Percentiles rank a stretch among this genome's conserved stretches.
Evolutionary conservation across 2,888 invertebrate genomes (phyloP).

Genomic region (Prosapia bicincta): DNA sequence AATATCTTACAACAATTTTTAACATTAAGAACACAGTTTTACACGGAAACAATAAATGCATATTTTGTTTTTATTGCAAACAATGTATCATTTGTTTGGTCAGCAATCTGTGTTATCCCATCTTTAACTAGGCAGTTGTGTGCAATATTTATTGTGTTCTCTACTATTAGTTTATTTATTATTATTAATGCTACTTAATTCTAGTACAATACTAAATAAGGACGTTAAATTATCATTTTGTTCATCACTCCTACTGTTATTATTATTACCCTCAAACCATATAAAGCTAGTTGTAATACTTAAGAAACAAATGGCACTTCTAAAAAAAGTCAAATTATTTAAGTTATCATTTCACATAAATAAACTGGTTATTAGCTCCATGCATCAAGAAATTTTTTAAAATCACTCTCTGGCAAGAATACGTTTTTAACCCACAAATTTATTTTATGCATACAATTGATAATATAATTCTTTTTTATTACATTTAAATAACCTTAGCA

Average conservation of each 20-base stretch:
- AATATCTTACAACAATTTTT: conserved; percentile 32
- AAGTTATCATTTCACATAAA: not conserved
- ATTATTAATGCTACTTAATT: conserved; percentile 9
- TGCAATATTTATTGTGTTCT: conserved; percentile 21
- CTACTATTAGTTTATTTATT: conserved; percentile 24
- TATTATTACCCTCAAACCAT: conserved; percentile 30
- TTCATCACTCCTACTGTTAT: conserved; percentile 22
- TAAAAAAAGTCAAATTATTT: conserved; percentile 15
- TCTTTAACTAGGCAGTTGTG: conserved; percentile 24
- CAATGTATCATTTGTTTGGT: conserved; percentile 8
- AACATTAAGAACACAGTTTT: conserved; percentile 28
- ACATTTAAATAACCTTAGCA: not conserved
- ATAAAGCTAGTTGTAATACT: conserved; percentile 20
- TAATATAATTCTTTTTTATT: not conserved
- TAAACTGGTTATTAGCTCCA: not conserved
- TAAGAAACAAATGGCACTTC: conserved; percentile 30
- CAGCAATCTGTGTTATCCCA: not conserved
- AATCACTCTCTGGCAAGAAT: not conserved
- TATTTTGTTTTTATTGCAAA: conserved; percentile 28
- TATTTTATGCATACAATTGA: not conserved
- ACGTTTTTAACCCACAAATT: not conserved
- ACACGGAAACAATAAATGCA: conserved; percentile 19
- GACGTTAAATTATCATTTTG: conserved; percentile 27
- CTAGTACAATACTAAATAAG: conserved; percentile 19
- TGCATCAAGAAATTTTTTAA: not conserved